Evolutionary conservation across 2,888 invertebrate species (phyloP), one percentile per base, ranked within the genome.

Genomic region (Platycnemis pennipes): DNA sequence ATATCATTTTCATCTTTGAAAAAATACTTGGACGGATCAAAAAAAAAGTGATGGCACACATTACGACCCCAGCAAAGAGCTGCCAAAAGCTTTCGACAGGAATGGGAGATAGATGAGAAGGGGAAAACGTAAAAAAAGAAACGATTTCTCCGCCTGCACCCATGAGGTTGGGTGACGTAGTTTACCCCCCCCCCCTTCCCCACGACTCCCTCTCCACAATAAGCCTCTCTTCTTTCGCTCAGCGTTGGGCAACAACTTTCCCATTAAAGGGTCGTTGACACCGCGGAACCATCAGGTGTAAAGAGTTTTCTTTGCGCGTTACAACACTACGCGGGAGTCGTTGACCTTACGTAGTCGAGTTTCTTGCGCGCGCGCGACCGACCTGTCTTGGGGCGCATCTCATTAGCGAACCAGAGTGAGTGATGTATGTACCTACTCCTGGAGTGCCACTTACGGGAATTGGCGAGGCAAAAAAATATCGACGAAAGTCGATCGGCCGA

Each of bases 261-360:
- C 91, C 91, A 91, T 91, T 91, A 91, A 91, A 69, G 91, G 91
- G 56, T 91, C 91, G 63, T 91, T 91, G 63, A 91, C 91, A 45
- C 91, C 69, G 77, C 31, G 44, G 44, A 44, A 42, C 91, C 91
- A 91, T 91, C 91, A 91, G 91, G 91, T 91, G 91, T 63, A 69
- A 91, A 91, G 91, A 63, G 91, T 91, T 91, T 26, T 63, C 91
- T 63, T n/a, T 91, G 91, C 91, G 63, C 42, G 91, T 91, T 91
- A 91, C 91, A 91, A 91, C 56, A 91, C 89, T 19, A 44, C 91
- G n/a, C 22, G 3, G 31, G 63, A 53, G 91, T 91, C 91, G 63
- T 45, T 91, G 91, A 91, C 91, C 91, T 91, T 69, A 63, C 63
- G 13, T n/a, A 77, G 69, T 16, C 91, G 63, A n/a, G 69, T 69